Base-by-base conservation (phyloP, 2,113 vertebrate genomes). In the Leptosomus discolor region DNA sequence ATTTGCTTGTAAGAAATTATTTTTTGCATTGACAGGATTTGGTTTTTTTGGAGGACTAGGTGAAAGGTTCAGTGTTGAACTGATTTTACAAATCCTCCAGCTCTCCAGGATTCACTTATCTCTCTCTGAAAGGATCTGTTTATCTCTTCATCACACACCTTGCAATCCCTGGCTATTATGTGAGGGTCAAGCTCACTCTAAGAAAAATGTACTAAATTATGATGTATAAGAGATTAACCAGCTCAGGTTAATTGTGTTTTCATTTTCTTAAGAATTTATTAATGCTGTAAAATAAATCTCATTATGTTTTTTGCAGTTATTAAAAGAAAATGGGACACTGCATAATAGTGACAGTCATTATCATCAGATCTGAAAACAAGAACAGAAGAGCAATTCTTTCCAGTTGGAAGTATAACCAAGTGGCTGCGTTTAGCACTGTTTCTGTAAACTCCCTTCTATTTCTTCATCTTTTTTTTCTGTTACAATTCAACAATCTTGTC, bases 171-270 rank as follows among this genome's bases (percentile, higher is more conserved):
- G 45, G 32, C 51, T 85, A 81, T 92, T 96, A 92, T 81, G 64
- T 1, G 2, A 30, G 51, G 85, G 90, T 91, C 93, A 96, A 92
- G 65, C 53, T 84, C 41, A 74, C 56, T 73, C 27, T 81, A 67
- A 92, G 48, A 45, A 92, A 76, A 81, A 75, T 74, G 43, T 36
- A 51, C 29, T 82, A 88, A 94, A 95, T 96, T 94, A 96, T 95
- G 94, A 93, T 69, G 30, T 51, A n/a, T 60, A 56, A 69, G 68
- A 92, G 90, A 97, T 95, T 94, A 94, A 95, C 34, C 8, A 54
- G 48, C 37, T 73, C 69, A 91, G 90, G 90, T 95, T 97, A 97
- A 97, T 97, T 97, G 63, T 92, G 60, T 93, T 96, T 94, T 75
- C 80, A 94, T 92, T 96, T 96, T 84, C 63, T 71, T 17, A 15